Conservation (phyloP, 2,888 invertebrate genomes). For the Suillia variegata region DNA sequence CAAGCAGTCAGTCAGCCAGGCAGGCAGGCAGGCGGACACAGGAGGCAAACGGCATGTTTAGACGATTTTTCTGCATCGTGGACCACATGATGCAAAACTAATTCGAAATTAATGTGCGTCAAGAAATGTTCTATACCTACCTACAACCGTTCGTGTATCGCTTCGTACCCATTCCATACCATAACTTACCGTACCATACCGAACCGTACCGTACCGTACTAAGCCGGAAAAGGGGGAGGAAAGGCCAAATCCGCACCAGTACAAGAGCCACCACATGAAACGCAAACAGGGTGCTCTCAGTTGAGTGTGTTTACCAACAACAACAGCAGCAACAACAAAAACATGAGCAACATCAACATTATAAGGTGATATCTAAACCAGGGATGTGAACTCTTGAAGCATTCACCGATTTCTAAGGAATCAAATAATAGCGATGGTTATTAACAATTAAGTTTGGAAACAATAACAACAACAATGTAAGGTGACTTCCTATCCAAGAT, state of each 20-base stretch:
- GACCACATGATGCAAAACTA: conserved; percentile 63
- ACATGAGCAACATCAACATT: background rate
- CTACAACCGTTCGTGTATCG: too few species aligned
- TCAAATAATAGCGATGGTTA: too few species aligned
- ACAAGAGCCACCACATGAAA: background rate
- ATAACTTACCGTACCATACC: background rate
- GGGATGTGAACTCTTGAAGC: too few species aligned
- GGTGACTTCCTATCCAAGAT: too few species aligned
- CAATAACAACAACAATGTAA: too few species aligned
- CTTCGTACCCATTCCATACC: too few species aligned
- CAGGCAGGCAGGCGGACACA: background rate
- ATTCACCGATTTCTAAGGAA: too few species aligned
- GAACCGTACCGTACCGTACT: background rate
- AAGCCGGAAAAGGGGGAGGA: conserved; percentile 2
- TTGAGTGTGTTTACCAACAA: conserved; percentile 4
- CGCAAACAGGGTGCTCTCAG: background rate
- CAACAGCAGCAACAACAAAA: background rate
- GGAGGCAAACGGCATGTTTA: conserved; percentile 28
- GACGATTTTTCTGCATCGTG: conserved; percentile 62
- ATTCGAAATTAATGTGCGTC: conserved; percentile 63
- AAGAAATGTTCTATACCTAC: conserved; percentile 7
- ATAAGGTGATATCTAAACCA: background rate
- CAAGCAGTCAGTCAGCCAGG: background rate
- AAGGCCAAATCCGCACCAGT: too few species aligned
- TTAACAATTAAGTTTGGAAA: too few species aligned